Base-by-base conservation (phyloP, 2,888 invertebrate genomes). In the Pogonocherus hispidulus region DNA sequence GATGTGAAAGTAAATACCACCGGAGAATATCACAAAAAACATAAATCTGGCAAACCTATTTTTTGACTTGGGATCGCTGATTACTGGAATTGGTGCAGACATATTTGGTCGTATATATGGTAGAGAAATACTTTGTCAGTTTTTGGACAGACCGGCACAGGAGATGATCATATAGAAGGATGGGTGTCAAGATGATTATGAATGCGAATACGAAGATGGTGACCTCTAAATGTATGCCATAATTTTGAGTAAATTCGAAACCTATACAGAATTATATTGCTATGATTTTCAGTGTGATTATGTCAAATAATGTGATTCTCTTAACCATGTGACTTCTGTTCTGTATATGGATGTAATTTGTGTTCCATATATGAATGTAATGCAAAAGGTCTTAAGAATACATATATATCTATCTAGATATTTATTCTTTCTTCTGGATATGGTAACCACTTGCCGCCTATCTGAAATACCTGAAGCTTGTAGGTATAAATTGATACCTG, bases 41-140 rank as follows among this genome's bases (percentile, higher is more conserved):
- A 5, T 4, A 3, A 51, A 46, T 66, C 78, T 79, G 78, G 76
- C 71, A 66, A n/a, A n/a, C n/a, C 70, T 76, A 32, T 37, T 77
- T 64, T 66, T 64, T 46, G 74, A 79, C 55, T 3, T 77, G 27
- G 77, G 74, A 46, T 65, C 66, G 19, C 66, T 79, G 55, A 16
- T 75, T 11, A 22, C 74, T 8, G 79, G 78, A 0, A 49, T 75
- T 18, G 51, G 71, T 9, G 65, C 71, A 4, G 77, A 78, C 5
- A 59, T 67, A 1, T 66, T 72, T 22, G 56, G 69, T 16, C 77
- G 76, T 44, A 75, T 67, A 71, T 77, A 76, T 54, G 74, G 77
- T 16, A 67, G 63, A 64, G 37, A 52, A 19, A 56, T 76, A 6
- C 60, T 70, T 37, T 44, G 47, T 27, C 32, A 49, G 11, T 62